A percentile compares a stretch with the other conserved stretches of the same genome.
phyloP scores from a whole-genome alignment of 2,113 vertebrate species.

The Tyrannus savana region DNA sequence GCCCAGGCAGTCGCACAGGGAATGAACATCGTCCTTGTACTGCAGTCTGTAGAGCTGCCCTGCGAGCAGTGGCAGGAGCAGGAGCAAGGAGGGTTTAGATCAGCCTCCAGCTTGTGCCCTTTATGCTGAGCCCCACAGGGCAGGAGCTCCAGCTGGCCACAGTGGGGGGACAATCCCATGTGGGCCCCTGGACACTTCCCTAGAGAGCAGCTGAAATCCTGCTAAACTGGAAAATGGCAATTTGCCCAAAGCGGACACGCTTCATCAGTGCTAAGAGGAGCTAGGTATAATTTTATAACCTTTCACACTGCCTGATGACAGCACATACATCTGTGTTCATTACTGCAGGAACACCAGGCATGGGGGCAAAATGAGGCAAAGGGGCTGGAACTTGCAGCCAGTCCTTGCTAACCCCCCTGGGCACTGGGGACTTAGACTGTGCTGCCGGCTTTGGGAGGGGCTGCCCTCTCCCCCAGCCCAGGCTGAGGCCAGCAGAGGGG shows the following conservation, averaged over 20 bases:
- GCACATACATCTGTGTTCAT: background rate
- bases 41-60: accelerated
- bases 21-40: background rate
- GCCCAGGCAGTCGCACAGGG: accelerated
- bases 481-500: accelerated
- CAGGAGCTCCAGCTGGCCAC: background rate
- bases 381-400: background rate
- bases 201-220: background rate
- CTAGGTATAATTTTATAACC: background rate
- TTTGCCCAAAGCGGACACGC: background rate
- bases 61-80: background rate
- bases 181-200: background rate
- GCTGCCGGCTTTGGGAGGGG: background rate
- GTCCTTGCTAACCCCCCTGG: background rate
- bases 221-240: background rate
- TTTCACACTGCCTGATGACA: background rate
- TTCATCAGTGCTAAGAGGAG: background rate
- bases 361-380: background rate
- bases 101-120: background rate
- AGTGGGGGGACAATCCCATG: background rate
- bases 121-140: accelerated
- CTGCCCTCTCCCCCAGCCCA: background rate
- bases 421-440: accelerated
- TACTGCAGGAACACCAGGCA: background rate
- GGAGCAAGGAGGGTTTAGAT: background rate